Evolutionary conservation across 2,113 vertebrate species (phyloP).

Genomic region (Casuarius casuarius): DNA sequence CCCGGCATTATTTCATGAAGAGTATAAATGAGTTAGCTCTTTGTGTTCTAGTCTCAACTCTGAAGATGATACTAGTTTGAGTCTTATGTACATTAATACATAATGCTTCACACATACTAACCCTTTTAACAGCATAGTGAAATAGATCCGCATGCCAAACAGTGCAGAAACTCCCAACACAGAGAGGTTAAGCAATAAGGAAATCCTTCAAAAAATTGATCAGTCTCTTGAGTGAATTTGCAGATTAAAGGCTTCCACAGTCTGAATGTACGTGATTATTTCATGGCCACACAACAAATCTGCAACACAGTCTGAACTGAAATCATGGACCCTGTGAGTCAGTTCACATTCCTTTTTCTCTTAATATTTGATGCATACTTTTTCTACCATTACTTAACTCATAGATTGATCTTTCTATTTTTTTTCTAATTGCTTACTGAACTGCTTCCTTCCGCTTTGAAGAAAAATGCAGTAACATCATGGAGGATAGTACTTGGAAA

Average conservation of each 20-base stretch:
- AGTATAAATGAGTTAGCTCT: background rate
- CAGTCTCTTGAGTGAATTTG: background rate
- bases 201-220: background rate
- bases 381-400: background rate
- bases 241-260: background rate
- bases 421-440: background rate
- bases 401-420: background rate
- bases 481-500: background rate
- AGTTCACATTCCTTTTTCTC: background rate
- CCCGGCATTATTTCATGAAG: background rate
- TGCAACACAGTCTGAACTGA: background rate
- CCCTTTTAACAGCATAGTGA: background rate
- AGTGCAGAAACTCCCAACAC: background rate
- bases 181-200: background rate
- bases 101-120: background rate
- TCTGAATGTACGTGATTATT: background rate
- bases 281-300: background rate
- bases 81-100: rapidly evolving
- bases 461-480: background rate
- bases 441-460: background rate
- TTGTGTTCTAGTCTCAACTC: background rate
- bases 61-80: background rate
- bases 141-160: background rate
- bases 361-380: background rate
- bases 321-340: background rate